A percentile compares a stretch with the other conserved stretches of the same genome.
phyloP scores from a whole-genome alignment of 2,888 invertebrate genomes.

The Cephus nigrinus region DNA sequence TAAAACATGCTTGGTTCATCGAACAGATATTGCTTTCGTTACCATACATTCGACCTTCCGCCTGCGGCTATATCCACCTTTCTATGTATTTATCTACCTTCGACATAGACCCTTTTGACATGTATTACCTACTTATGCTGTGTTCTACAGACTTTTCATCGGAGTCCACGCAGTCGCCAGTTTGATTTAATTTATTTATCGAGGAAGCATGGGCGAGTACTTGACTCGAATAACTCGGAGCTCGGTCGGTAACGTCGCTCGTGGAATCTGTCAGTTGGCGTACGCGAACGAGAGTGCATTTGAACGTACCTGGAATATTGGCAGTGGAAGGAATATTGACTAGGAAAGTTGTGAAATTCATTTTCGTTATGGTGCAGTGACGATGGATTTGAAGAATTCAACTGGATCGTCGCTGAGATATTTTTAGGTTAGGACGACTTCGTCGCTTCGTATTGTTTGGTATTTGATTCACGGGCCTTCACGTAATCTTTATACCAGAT shows the following conservation, averaged over 20 bases:
- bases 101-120: background rate
- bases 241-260: background rate
- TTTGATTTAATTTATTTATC: slow-evolving; percentile 15
- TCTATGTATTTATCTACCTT: too few relatives aligned
- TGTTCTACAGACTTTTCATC: background rate
- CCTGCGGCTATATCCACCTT: background rate
- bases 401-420: background rate
- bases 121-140: background rate
- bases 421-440: background rate
- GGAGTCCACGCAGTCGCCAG: slow-evolving; percentile 12
- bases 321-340: slow-evolving; percentile 26
- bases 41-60: slow-evolving; percentile 45
- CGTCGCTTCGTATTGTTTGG: background rate
- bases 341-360: slow-evolving; percentile 29
- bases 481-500: background rate
- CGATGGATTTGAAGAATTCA: background rate
- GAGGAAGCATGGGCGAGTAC: background rate
- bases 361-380: slow-evolving; percentile 25
- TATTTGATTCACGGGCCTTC: background rate
- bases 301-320: background rate
- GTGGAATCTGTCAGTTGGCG: background rate
- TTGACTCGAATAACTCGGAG: background rate
- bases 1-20: slow-evolving; percentile 24
- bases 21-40: slow-evolving; percentile 55
- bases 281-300: background rate